Percentiles rank a stretch among this genome's conserved stretches.
phyloP scores from a whole-genome alignment of 2,797 vertebrate genomes.

The Protonibea diacanthus region DNA sequence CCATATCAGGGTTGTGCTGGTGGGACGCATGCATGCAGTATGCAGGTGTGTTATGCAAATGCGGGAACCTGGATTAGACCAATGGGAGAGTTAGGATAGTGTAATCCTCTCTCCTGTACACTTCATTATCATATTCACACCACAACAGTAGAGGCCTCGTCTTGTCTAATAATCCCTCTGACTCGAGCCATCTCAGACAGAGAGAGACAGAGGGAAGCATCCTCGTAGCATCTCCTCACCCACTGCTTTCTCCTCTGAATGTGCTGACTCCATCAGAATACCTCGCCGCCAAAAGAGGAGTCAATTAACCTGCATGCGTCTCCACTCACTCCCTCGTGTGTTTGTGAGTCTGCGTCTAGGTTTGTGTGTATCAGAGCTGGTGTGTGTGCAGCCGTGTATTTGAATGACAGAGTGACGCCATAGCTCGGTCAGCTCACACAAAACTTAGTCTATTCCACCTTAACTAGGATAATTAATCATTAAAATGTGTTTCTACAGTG shows the following conservation, averaged over 20 bases:
- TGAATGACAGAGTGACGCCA: conserved; percentile 46
- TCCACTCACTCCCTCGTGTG: conserved; percentile 33
- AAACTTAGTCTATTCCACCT: conserved; percentile 42
- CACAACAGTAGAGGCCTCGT: conserved; percentile 51
- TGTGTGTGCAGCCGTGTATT: conserved; percentile 16
- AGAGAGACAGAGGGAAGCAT: conserved; percentile 27
- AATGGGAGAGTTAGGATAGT: conserved; percentile 69
- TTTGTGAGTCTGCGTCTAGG: conserved; percentile 14
- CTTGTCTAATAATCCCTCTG: conserved; percentile 71
- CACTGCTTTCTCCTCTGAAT: conserved; percentile 57
- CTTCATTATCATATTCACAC: conserved; percentile 78
- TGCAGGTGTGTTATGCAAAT: conserved; percentile 72
- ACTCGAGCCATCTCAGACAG: conserved; percentile 52
- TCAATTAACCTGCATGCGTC: conserved; percentile 73
- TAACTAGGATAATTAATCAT: conserved; percentile 57
- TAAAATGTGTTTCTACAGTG: conserved; percentile 37
- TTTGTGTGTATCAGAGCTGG: conserved; percentile 1
- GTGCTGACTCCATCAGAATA: conserved; percentile 72
- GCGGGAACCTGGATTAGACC: conserved; percentile 72
- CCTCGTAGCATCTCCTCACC: conserved; percentile 44
- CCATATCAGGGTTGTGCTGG: conserved; percentile 59
- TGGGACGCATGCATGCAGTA: conserved; percentile 48
- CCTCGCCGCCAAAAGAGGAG: conserved; percentile 62
- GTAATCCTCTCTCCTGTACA: conserved; percentile 79
- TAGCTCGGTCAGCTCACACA: conserved; percentile 48